Evolutionary conservation across 2,888 invertebrate genomes (phyloP).

Genomic region (Eupithecia inturbata): DNA sequence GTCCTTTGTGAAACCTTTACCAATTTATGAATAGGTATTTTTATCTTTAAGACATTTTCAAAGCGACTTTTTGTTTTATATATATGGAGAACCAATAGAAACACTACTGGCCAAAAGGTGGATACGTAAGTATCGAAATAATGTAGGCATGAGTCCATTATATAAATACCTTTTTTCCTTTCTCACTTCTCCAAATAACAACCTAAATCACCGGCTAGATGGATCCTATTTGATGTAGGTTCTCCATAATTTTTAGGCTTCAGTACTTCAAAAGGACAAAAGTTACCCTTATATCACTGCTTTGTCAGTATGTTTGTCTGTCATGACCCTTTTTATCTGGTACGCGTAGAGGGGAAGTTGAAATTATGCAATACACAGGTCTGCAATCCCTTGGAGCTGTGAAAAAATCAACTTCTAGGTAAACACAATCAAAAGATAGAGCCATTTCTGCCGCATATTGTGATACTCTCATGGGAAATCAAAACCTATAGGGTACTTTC

Average conservation of each 20-base stretch:
- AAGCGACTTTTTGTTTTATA: background rate
- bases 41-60: background rate
- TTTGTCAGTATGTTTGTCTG: background rate
- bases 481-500: background rate
- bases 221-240: background rate
- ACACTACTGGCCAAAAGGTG: background rate
- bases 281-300: background rate
- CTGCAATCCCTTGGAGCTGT: background rate
- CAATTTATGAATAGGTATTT: background rate
- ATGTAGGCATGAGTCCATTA: background rate
- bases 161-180: background rate
- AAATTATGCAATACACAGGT: background rate
- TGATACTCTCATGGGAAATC: background rate
- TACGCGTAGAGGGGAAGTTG: background rate
- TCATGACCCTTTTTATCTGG: background rate
- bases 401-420: too few relatives aligned
- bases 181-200: background rate
- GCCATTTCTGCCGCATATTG: too few relatives aligned
- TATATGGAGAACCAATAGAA: background rate
- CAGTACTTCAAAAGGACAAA: background rate
- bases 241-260: background rate
- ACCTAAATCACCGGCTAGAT: background rate
- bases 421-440: too few relatives aligned
- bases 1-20: background rate
- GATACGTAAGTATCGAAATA: background rate